Evolutionary conservation across 2,797 vertebrate species (phyloP).

Genomic region (Pelobates cultripes): DNA sequence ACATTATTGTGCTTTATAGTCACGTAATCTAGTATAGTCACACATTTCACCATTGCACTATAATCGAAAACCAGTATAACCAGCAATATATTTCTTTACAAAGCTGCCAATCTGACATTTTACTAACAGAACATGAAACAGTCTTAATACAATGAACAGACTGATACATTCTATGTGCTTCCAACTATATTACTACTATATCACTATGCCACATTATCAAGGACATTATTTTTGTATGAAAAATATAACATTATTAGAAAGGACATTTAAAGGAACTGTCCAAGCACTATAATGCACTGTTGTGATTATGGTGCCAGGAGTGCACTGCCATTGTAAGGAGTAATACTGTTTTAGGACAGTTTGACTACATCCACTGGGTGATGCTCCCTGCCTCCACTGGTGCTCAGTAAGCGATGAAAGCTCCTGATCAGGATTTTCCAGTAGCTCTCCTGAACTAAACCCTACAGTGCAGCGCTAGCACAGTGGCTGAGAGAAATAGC

Average conservation of each 20-base stretch:
- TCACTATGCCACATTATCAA: neutral
- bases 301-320: too few relatives aligned
- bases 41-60: neutral
- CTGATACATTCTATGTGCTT: neutral
- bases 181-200: neutral
- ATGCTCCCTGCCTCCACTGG: too few relatives aligned
- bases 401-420: too few relatives aligned
- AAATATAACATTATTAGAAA: too few relatives aligned
- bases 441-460: too few relatives aligned
- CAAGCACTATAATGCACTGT: neutral
- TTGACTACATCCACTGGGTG: too few relatives aligned
- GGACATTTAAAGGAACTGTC: neutral
- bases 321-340: too few relatives aligned
- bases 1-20: neutral
- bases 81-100: neutral
- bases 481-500: too few relatives aligned
- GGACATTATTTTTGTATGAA: neutral
- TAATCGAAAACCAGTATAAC: neutral
- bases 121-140: neutral
- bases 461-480: too few relatives aligned
- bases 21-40: neutral
- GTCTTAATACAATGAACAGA: neutral
- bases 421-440: too few relatives aligned
- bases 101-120: neutral
- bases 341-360: too few relatives aligned